phyloP scores from a whole-genome alignment of 2,797 vertebrate species.

The Enteromius fasciolatus region DNA sequence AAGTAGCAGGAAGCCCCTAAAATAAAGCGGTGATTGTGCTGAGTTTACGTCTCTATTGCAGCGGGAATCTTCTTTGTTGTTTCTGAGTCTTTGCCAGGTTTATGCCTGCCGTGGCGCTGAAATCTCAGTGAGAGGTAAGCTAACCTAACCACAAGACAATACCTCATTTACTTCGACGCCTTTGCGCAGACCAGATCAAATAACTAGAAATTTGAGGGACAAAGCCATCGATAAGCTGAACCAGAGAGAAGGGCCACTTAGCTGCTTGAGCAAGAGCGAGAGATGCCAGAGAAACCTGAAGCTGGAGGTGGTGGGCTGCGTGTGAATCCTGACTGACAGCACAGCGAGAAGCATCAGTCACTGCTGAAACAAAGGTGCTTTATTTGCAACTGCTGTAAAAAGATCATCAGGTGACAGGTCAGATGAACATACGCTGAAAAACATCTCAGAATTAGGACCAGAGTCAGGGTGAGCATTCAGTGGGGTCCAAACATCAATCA shows the following conservation, averaged over 20 bases:
- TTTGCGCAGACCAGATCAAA: conserved; percentile 65
- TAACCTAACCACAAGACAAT: conserved; percentile 56
- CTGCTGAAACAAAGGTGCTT: conserved; percentile 13
- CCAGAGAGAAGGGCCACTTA: conserved; percentile 47
- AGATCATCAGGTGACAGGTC: not conserved
- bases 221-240: conserved; percentile 60
- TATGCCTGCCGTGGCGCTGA: conserved; percentile 56
- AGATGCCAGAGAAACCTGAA: conserved; percentile 52
- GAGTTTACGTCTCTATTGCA: conserved; percentile 25
- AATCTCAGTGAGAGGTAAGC: conserved; percentile 54
- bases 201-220: conserved; percentile 68
- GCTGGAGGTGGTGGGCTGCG: conserved; percentile 38
- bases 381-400: not conserved
- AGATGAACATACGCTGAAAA: not conserved
- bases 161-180: conserved; percentile 62
- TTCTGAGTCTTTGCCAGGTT: conserved; percentile 68
- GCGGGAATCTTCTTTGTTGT: conserved; percentile 53
- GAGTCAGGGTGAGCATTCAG: not conserved
- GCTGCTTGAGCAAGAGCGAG: conserved; percentile 35
- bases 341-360: not conserved
- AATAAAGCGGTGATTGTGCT: conserved; percentile 59
- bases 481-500: not conserved
- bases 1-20: conserved; percentile 33
- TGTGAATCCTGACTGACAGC: conserved; percentile 35
- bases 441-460: not conserved